Evolutionary conservation across 2,888 invertebrate genomes (phyloP).

Genomic region (Volucella bombylans): DNA sequence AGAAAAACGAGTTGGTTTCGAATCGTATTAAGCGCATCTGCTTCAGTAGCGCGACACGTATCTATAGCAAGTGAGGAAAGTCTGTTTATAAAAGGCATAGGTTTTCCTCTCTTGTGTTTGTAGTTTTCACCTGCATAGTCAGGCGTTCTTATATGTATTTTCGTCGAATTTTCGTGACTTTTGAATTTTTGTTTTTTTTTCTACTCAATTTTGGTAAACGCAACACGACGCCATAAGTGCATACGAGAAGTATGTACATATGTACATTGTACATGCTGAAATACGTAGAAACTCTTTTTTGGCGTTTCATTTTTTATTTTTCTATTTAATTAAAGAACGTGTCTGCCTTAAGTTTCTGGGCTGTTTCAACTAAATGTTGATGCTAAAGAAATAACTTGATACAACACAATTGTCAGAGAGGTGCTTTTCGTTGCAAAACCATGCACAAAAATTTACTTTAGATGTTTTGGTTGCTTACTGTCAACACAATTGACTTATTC

Average conservation of each 20-base stretch:
- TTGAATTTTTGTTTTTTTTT: slow-evolving; percentile 18
- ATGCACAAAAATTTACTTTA: too few species aligned
- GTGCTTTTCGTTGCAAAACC: too few species aligned
- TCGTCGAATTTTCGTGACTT: slow-evolving; percentile 28
- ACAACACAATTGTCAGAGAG: slow-evolving; percentile 6
- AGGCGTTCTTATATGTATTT: slow-evolving; percentile 3
- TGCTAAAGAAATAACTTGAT: slow-evolving; percentile 5
- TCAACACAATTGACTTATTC: too few species aligned
- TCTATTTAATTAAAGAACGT: slow-evolving; percentile 11
- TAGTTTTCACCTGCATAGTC: slow-evolving; percentile 29
- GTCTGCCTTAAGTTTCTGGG: background rate
- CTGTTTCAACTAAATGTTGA: slow-evolving; percentile 15
- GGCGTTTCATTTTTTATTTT: background rate
- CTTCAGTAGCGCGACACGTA: slow-evolving; percentile 7
- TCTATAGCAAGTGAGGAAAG: slow-evolving; percentile 25
- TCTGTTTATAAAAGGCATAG: slow-evolving; percentile 17
- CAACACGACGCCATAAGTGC: slow-evolving; percentile 25
- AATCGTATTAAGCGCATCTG: slow-evolving; percentile 33
- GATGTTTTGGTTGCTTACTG: too few species aligned
- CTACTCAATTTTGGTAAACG: slow-evolving; percentile 3
- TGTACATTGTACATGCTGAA: background rate
- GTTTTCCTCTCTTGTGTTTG: slow-evolving; percentile 16
- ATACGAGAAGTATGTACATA: background rate
- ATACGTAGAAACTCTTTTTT: slow-evolving; percentile 4
- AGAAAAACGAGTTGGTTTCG: slow-evolving; percentile 49